phyloP scores from a whole-genome alignment of 2,113 vertebrate genomes.

The Sterna hirundo region DNA sequence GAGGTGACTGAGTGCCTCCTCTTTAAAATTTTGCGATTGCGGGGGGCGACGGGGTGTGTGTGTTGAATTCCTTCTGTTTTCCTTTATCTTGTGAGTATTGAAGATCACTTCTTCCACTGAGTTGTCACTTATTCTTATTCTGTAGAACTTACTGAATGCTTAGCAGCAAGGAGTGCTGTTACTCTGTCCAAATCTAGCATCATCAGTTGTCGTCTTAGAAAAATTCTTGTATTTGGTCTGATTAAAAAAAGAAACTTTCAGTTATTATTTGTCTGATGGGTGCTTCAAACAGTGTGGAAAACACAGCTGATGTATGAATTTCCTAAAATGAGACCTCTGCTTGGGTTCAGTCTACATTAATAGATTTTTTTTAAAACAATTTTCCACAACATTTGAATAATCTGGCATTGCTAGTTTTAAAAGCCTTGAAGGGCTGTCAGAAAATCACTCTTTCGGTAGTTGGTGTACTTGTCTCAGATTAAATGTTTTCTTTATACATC shows the following conservation, averaged over 20 bases:
- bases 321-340: neutral
- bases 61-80: neutral
- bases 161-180: neutral
- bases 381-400: neutral
- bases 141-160: neutral
- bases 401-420: neutral
- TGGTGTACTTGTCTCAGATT: neutral
- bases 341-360: neutral
- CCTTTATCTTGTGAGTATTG: neutral
- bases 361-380: neutral
- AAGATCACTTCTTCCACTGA: neutral
- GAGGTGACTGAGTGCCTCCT: neutral
- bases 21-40: neutral
- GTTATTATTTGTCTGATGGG: neutral
- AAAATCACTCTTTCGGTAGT: neutral
- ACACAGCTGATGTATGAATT: neutral
- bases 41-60: neutral
- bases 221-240: neutral
- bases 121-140: neutral
- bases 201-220: neutral
- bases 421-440: neutral
- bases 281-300: neutral
- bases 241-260: neutral
- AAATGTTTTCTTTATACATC: neutral
- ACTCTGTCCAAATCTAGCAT: neutral